Base-by-base conservation (phyloP, 2,888 invertebrate genomes). In the Dione vanillae region DNA sequence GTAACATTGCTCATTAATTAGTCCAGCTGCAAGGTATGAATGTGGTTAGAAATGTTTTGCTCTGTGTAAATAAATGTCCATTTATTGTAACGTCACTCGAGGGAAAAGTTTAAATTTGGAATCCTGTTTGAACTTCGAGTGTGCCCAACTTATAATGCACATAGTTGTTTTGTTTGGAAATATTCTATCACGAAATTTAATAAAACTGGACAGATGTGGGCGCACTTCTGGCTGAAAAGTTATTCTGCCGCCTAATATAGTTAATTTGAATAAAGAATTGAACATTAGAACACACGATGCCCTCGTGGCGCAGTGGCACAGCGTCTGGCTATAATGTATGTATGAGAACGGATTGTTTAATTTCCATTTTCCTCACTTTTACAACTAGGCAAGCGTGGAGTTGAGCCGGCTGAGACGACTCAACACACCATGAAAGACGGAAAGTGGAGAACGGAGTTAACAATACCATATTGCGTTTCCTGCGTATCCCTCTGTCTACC, bases 51-150 rank as follows among this genome's bases (percentile, higher is more conserved):
- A 20, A 62, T 41, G 47, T 66, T 64, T 69, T 69, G 66, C 67
- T 78, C 75, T 77, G 76, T 74, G 76, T 80, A 78, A 78, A 80
- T 80, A 76, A 80, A 73, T 77, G 80, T 78, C 77, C 78, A 78
- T 77, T 78, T 78, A 75, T 75, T 76, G 80, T 75, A 73, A 71
- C 68, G 70, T 65, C 70, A 74, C 69, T 76, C 75, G 75, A 75
- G 75, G 76, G 75, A 75, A 79, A 75, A 74, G 76, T 76, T 77
- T 77, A 69, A 70, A 76, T 77, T 76, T 70, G 71, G 69, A 76
- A 76, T 76, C 75, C 76, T 76, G 74, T 76, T 77, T 76, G 71
- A 77, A 75, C 76, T 77, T 74, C 67, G 67, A 65, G 70, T 71
- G 59, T 72, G 71, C 62, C 70, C 74, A 75, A 73, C 74, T 77